Evolutionary conservation across 2,888 invertebrate genomes (phyloP), one percentile per base, ranked within the genome.

Genomic region (Seira musarum): DNA sequence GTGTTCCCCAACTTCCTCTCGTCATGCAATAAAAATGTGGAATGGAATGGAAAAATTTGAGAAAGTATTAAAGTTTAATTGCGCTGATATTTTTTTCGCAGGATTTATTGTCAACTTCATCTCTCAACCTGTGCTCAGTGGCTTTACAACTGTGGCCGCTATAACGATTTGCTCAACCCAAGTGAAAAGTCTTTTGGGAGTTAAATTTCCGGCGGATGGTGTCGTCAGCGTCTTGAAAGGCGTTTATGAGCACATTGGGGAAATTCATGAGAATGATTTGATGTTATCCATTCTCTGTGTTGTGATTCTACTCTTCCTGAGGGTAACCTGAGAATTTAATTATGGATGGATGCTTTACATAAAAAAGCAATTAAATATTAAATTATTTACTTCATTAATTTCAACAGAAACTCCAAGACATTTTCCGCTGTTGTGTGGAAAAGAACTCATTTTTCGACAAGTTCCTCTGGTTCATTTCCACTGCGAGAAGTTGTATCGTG

Each of bases 401-500:
- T 57, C 17, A 19, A 57, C 65, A 85, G 86, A 86, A 86, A 84
- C 80, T 86, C 0, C 85, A 86, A 69, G 10, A 82, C 15, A 82
- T 86, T n/a, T 75, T 81, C 40, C 74, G 76, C 57, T 82, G 60
- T 40, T 15, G 81, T 17, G 74, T 75, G n/a, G 80, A 80, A 57
- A 74, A 82, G 0, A 61, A 46, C 2, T 73, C 82, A 8, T 60
- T 89, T n/a, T 82, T 91, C 19, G 89, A 91, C 61, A 92, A 93
- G 87, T 88, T 91, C 61, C 90, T 94, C 67, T 94, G 94, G 93
- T 91, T 94, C 87, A 90, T 94, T 61, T 93, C 93, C 80, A 94
- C 94, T 30, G 92, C 93, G 0, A 90, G 95, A 82, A 95, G 95
- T 89, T 94, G 95, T 84, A 90, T 94, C 49, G 92, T 95, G 35